These are phyloP conservation scores for Dendrocincla fuliginosa DNA, from an alignment of 2,797 vertebrate genomes.

Conservation along the genomic window DNA sequence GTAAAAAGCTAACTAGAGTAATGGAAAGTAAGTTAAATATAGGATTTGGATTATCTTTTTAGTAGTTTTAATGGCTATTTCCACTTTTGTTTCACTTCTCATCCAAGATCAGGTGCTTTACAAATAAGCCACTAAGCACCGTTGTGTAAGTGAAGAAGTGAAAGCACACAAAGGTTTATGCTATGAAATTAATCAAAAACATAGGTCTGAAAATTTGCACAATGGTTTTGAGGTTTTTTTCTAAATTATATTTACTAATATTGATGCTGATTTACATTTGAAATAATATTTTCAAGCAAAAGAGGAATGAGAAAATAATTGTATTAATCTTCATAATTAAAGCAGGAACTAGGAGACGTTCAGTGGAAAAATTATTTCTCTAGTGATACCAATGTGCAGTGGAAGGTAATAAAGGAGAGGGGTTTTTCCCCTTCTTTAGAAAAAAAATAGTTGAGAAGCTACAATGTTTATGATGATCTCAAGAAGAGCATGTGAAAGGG, in stretches of 20 bases:
- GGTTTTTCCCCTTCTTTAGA: background rate
- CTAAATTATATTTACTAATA: background rate
- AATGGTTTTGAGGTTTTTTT: background rate
- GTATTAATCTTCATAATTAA: background rate
- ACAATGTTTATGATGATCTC: background rate
- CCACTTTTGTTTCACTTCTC: background rate
- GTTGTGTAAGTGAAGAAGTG: background rate
- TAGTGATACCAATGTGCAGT: background rate
- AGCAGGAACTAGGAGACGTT: background rate
- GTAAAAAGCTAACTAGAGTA: background rate
- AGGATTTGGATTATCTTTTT: background rate
- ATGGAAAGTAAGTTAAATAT: background rate
- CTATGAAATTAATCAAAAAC: background rate
- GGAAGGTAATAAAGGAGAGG: background rate
- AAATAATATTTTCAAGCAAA: constrained; percentile 8
- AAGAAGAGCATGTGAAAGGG: background rate
- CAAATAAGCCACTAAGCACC: background rate
- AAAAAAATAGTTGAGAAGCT: background rate
- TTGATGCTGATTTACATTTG: background rate
- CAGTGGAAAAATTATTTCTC: background rate
- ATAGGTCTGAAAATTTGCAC: background rate
- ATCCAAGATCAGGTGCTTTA: background rate
- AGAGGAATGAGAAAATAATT: background rate
- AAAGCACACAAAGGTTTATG: background rate
- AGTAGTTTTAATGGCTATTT: background rate